These are phyloP conservation scores for Syrmaticus mikado DNA, from an alignment of 2,113 vertebrate species.

Conservation along the genomic window DNA sequence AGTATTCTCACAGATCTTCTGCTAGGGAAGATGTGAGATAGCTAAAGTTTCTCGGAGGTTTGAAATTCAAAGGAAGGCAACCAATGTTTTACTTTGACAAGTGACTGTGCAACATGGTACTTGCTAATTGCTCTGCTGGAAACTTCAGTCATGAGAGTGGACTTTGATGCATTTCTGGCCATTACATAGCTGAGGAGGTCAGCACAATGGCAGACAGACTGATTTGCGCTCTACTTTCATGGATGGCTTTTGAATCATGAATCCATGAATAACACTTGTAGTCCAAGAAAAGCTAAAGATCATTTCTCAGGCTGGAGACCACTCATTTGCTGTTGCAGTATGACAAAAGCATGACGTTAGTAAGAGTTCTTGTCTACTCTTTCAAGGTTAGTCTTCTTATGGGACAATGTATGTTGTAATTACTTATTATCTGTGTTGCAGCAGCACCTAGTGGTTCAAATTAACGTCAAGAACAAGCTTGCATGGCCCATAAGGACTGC, in stretches of 20 bases:
- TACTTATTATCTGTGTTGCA: constrained; percentile 50
- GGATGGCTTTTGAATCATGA: background rate
- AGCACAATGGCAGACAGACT: background rate
- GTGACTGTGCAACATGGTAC: background rate
- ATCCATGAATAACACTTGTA: background rate
- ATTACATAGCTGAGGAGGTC: background rate
- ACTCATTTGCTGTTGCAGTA: background rate
- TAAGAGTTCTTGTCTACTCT: background rate
- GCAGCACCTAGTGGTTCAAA: constrained; percentile 70
- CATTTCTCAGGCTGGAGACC: background rate
- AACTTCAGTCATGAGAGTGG: background rate
- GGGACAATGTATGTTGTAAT: background rate
- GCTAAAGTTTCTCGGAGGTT: background rate
- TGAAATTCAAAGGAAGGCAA: background rate
- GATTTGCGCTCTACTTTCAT: background rate
- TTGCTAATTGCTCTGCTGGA: background rate
- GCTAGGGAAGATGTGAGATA: background rate
- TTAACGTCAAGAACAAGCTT: background rate
- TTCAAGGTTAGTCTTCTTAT: background rate
- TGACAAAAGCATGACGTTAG: background rate
- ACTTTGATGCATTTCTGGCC: background rate
- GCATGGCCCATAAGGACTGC: background rate
- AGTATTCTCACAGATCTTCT: background rate
- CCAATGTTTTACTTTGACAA: background rate
- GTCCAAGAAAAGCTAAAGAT: background rate